Evolutionary conservation across 2,113 vertebrate species (phyloP).

Genomic region (Oryctolagus cuniculus): DNA sequence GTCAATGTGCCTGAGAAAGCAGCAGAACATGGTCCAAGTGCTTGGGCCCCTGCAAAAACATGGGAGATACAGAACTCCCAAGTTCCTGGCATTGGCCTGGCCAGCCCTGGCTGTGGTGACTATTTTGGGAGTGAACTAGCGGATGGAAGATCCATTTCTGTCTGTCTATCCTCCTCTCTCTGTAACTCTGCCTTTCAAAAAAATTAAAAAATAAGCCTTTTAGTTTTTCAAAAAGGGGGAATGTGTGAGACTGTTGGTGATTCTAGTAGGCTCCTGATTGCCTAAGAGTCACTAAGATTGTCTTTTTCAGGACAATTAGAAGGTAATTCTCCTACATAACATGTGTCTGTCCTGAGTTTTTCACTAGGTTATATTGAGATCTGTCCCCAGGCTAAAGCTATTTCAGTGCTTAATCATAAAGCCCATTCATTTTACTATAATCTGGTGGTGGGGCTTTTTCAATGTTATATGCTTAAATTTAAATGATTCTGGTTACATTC

Average conservation of each 20-base stretch:
- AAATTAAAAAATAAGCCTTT: too few species aligned
- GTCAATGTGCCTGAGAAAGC: too few species aligned
- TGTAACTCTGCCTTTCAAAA: too few species aligned
- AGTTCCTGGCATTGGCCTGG: too few species aligned
- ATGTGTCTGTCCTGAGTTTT: not conserved
- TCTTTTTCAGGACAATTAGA: not conserved
- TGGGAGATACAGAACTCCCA: too few species aligned
- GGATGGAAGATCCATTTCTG: too few species aligned
- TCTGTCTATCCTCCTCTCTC: too few species aligned
- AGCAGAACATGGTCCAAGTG: too few species aligned
- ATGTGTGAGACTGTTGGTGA: not conserved
- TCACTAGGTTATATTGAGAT: not conserved
- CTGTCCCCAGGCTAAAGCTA: not conserved
- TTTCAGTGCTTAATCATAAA: not conserved
- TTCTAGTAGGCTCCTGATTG: not conserved
- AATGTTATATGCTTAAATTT: slow-evolving; percentile 22
- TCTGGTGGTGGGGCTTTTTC: not conserved
- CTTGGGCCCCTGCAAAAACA: too few species aligned
- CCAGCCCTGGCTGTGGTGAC: too few species aligned
- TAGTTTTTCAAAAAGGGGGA: too few species aligned
- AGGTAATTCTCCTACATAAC: not conserved
- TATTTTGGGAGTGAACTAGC: too few species aligned
- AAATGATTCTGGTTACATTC: not conserved
- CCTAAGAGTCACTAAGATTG: not conserved
- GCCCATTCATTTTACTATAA: not conserved